Evolutionary conservation across 2,888 invertebrate species (phyloP), one percentile per base, ranked within the genome.

Genomic region (Unio pictorum): DNA sequence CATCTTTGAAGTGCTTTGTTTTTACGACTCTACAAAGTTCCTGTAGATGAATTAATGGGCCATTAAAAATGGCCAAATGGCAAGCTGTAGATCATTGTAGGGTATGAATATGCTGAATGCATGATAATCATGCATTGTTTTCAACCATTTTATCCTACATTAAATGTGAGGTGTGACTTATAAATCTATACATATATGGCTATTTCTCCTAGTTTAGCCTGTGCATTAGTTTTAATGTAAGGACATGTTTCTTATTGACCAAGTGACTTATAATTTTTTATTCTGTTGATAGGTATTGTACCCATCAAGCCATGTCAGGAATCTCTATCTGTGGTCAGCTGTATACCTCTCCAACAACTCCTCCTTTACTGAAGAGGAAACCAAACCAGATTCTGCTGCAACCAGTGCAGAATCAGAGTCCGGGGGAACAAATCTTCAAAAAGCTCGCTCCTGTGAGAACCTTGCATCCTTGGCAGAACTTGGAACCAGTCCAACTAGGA

Each of bases 401-500:
- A 71, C 69, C 17, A 70, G 66, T 11, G 34, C 65, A 23, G 76
- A 75, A 3, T 59, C 57, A 6, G 69, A 71, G 18, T 69, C 73
- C 18, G 72, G 64, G 5, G 68, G 68, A 18, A 34, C 64, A 6
- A 75, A 75, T 34, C 75, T 87, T 58, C 83, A 82, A 34, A 96
- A 96, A 89, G 95, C 96, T 30, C 92, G 95, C 82, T 96, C 96
- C 0, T 96, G 95, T 89, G 96, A 95, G 77, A 95, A 96, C 90
- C 91, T 96, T 69, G 92, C 94, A 78, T 72, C 71, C 18, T 65
- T 73, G 61, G 93, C 93, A 45, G 71, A 83, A 63, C 84, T 86
- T 58, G 73, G 74, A 28, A 89, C 91, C 90, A 91, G 85, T 86
- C 86, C 83, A 11, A 94, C 94, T 78, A 91, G 96, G 71, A 92